These are phyloP conservation scores for Venturia canescens DNA, from an alignment of 1,140 invertebrate species.

Conservation along the genomic window DNA sequence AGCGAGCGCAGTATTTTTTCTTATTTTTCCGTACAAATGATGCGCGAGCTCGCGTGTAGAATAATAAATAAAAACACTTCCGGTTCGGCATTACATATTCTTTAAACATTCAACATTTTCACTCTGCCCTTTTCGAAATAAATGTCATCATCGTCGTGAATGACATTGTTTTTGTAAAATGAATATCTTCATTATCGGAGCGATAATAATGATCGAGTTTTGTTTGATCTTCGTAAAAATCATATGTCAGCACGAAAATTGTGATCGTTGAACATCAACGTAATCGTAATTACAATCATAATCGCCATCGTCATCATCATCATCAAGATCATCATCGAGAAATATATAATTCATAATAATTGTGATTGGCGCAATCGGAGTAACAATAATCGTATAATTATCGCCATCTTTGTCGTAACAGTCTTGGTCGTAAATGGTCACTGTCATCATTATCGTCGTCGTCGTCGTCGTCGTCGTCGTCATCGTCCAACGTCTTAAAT, in stretches of 20 bases:
- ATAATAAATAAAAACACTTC: slow-evolving; percentile 68
- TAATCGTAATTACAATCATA: too few species aligned
- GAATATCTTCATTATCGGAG: too few species aligned
- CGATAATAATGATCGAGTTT: too few species aligned
- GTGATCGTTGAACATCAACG: too few species aligned
- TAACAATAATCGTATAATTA: too few species aligned
- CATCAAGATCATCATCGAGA: neutral
- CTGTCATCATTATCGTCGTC: slow-evolving; percentile 27
- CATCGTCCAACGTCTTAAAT: slow-evolving; percentile 66
- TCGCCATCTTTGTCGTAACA: too few species aligned
- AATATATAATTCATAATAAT: too few species aligned
- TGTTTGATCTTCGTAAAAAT: too few species aligned
- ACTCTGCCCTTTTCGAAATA: neutral
- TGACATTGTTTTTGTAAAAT: too few species aligned
- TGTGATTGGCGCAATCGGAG: too few species aligned
- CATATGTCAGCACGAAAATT: too few species aligned
- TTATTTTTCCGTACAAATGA: slow-evolving; percentile 5
- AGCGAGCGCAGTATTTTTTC: slow-evolving; percentile 27
- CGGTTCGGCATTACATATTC: slow-evolving; percentile 52
- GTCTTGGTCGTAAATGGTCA: slow-evolving; percentile 4
- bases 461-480: slow-evolving; percentile 13
- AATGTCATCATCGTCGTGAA: neutral
- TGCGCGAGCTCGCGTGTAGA: slow-evolving; percentile 50
- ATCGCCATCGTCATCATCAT: neutral
- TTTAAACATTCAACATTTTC: slow-evolving; percentile 43